Evolutionary conservation across 2,888 invertebrate species (phyloP).

Genomic region (Rutpela maculata): DNA sequence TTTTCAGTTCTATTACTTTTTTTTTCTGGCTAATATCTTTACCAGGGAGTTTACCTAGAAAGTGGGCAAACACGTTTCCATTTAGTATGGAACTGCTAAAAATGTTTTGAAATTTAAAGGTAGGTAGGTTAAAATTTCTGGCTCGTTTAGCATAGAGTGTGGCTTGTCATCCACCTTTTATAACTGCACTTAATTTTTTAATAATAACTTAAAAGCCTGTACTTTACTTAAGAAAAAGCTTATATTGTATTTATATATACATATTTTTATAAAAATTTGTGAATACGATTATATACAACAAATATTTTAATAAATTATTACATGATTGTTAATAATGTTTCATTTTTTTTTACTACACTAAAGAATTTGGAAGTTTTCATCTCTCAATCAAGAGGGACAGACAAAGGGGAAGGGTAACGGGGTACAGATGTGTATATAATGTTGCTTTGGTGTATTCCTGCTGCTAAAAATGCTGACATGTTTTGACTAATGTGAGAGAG

Average conservation of each 20-base stretch:
- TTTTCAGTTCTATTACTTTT: no score
- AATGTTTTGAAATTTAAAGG: neutral
- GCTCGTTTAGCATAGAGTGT: neutral
- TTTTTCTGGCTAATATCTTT: no score
- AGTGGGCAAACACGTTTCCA: neutral
- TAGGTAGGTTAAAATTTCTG: constrained; percentile 14
- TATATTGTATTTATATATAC: constrained; percentile 50
- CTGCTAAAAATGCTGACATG: no score
- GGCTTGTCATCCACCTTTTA: neutral
- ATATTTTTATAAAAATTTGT: constrained; percentile 50
- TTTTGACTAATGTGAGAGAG: no score
- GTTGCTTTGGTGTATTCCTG: no score
- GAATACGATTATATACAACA: constrained; percentile 50
- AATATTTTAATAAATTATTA: constrained; percentile 57
- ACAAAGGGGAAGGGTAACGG: no score
- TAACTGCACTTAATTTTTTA: constrained; percentile 18
- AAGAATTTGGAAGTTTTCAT: no score
- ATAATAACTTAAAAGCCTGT: constrained; percentile 33
- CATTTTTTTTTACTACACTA: neutral
- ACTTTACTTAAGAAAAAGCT: constrained; percentile 45
- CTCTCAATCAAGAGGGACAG: no score
- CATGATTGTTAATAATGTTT: constrained; percentile 47
- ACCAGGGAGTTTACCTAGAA: neutral
- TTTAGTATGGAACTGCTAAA: neutral
- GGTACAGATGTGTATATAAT: no score